Base-by-base conservation (phyloP, 2,797 vertebrate species). In the Periophthalmus magnuspinnatus region DNA sequence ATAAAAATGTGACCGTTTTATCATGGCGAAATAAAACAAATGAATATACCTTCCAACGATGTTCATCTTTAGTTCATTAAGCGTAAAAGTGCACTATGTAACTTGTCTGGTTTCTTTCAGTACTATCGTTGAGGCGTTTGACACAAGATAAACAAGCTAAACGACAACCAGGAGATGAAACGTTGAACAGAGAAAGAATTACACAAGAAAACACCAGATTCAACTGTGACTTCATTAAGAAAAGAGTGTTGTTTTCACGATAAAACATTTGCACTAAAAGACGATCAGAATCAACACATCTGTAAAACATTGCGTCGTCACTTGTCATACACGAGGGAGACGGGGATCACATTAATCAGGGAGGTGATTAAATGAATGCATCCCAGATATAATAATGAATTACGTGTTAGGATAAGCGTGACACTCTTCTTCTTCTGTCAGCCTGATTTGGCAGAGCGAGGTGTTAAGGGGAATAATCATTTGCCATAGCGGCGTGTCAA, bases 391-490 rank as follows among this genome's bases (percentile, higher is more conserved):
- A 87, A 82, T 88, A 91, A 82, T 86, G 87, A 84, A 75, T 82
- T 78, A 88, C 67, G 84, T 90, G 89, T 86, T 83, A 86, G 83
- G 65, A 83, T 80, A 81, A 86, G 88, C 81, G 87, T 69, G 81
- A 87, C 81, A 82, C 76, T 76, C 77, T 61, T 78, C 73, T 80
- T 82, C 32, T 85, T 82, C 32, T 85, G 63, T 89, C 83, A 80
- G 88, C 88, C 88, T 72, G 84, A 89, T 89, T 89, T 92, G 89
- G 86, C 89, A 91, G 62, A 75, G 75, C 70, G 64, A 86, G 81
- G 84, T 88, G 84, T 89, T 86, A 75, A 70, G 84, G 86, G 83
- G 90, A 82, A 76, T 64, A 57, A 58, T 80, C 85, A 85, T 89
- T 81, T 89, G 85, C 89, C 84, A 76, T 75, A 78, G 83, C 76